Percentiles rank a stretch among this genome's conserved stretches.
Evolutionary conservation across 2,888 invertebrate species (phyloP).

Genomic region (Oasisia sp.): DNA sequence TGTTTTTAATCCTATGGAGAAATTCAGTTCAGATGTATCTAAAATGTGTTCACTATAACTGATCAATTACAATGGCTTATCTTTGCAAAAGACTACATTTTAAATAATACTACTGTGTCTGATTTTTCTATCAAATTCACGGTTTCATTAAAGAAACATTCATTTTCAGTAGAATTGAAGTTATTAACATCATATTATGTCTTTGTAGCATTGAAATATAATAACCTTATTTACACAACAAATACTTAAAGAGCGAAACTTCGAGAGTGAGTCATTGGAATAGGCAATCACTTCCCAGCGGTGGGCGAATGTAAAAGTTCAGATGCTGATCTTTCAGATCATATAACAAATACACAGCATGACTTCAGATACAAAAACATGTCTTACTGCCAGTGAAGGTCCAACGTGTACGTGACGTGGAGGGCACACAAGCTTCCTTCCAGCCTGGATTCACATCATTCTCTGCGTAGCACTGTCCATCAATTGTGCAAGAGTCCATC

Average conservation of each 20-base stretch:
- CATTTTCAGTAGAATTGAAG: neutral
- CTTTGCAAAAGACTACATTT: neutral
- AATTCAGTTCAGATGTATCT: no score
- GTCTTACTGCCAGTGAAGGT: neutral
- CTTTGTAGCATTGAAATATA: neutral
- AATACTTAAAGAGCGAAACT: neutral
- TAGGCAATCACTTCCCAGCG: neutral
- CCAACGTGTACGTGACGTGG: neutral
- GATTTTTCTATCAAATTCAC: no score
- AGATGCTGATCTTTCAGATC: neutral
- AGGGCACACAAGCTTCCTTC: conserved; percentile 18
- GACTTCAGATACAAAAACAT: neutral
- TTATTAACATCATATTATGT: neutral
- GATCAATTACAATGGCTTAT: neutral
- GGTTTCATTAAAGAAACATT: neutral
- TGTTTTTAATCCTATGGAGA: no score
- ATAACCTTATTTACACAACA: neutral
- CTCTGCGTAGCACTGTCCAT: conserved; percentile 42
- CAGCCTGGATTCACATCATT: conserved; percentile 40
- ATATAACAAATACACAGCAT: neutral
- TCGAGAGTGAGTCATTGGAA: neutral
- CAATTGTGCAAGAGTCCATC: conserved; percentile 45
- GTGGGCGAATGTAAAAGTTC: neutral
- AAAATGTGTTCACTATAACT: no score
- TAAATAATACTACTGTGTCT: neutral